These are phyloP conservation scores for honey bee (Apis mellifera) DNA, from an alignment of 1,140 invertebrate species.

Conservation along the genomic window Amel_HAv3.1 CM009934.2:13370001-13370500, in stretches of 20 bases:
- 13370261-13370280: constrained; percentile 44
- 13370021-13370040: constrained; percentile 43
- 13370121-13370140: constrained; percentile 1
- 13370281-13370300: constrained; percentile 34
- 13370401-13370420: constrained; percentile 4
- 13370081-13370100: constrained; percentile 58
- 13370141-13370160: constrained; percentile 44
- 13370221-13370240: constrained; percentile 57
- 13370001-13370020: constrained; percentile 22
- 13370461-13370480: not conserved
- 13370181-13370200: constrained; percentile 46
- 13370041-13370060: constrained; percentile 53
- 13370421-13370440: not conserved
- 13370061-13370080: constrained; percentile 60
- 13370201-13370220: constrained; percentile 66
- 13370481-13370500: constrained; percentile 4
- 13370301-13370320: not conserved
- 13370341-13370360: constrained; percentile 16
- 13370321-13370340: no score
- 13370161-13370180: constrained; percentile 49
- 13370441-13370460: not conserved
- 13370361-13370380: constrained; percentile 8
- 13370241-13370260: constrained; percentile 50
- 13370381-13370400: constrained; percentile 12
- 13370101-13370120: constrained; percentile 45